A percentile compares a stretch with the other conserved stretches of the same genome.
phyloP scores from a whole-genome alignment of 37 sponge, comb jelly and placozoan genomes.

The Aplysina aerophoba region DNA sequence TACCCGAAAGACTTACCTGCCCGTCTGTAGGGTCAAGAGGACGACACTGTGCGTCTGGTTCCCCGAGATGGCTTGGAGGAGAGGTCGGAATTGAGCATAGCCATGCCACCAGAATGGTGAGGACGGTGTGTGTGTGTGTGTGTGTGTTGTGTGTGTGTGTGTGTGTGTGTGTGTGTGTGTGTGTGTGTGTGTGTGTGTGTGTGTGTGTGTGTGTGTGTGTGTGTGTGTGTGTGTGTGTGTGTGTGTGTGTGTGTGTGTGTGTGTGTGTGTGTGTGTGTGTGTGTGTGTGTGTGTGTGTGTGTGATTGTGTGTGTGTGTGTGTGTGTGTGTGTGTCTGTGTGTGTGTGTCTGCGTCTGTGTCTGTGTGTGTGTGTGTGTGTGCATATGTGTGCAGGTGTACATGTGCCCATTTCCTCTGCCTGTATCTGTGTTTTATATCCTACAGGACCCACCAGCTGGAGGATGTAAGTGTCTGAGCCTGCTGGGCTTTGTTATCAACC shows the following conservation, averaged over 20 bases:
- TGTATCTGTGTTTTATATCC: not conserved
- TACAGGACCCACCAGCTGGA: constrained; percentile 29
- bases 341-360: not conserved
- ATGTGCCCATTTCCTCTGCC: not conserved
- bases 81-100: not conserved
- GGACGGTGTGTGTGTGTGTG: not conserved
- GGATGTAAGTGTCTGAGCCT: constrained; percentile 13
- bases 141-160: not conserved
- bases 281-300: not conserved
- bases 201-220: not conserved
- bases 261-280: not conserved
- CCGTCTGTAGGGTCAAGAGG: not conserved
- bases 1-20: too few relatives aligned
- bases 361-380: not conserved
- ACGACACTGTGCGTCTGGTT: constrained; percentile 17
- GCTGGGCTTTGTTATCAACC: too few relatives aligned
- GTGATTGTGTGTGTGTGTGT: not conserved
- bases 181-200: not conserved
- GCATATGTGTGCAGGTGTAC: not conserved
- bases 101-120: constrained; percentile 27
- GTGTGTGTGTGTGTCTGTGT: not conserved
- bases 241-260: not conserved
- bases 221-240: not conserved
- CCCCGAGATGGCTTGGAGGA: not conserved
- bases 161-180: not conserved